Percentiles rank a stretch among this genome's conserved stretches.
Conservation (phyloP, 2,113 vertebrate genomes). For the Phyllopteryx taeniolatus region DNA sequence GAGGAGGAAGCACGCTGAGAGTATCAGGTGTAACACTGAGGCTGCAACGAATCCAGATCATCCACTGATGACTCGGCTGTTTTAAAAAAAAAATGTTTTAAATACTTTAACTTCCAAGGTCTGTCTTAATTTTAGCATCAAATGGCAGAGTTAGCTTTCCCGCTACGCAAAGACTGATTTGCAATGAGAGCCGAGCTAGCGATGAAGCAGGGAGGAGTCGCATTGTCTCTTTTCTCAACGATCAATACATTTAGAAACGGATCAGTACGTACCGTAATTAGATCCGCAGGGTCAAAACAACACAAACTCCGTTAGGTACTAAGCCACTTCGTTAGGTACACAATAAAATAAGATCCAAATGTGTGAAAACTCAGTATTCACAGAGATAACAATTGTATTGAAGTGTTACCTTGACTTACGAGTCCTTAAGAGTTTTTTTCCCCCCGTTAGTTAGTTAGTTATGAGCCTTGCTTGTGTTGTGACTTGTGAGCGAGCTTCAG, state of each 20-base stretch:
- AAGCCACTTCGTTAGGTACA: neutral
- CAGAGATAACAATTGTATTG: neutral
- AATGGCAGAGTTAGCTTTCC: neutral
- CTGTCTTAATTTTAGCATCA: too few relatives aligned
- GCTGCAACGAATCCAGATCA: too few relatives aligned
- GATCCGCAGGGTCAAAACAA: neutral
- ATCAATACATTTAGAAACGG: neutral
- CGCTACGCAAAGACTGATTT: constrained; percentile 11
- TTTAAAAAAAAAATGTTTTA: neutral
- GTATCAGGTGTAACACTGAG: too few relatives aligned
- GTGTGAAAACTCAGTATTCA: neutral
- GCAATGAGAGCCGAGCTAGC: constrained; percentile 10
- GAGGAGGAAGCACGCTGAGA: too few relatives aligned
- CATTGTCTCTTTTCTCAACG: neutral
- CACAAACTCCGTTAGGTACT: neutral
- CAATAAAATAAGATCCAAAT: neutral
- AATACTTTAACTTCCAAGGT: neutral
- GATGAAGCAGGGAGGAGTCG: neutral
- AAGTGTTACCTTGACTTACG: too few relatives aligned
- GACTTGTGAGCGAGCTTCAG: too few relatives aligned
- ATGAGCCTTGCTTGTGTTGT: too few relatives aligned
- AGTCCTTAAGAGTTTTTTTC: too few relatives aligned
- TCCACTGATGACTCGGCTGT: neutral
- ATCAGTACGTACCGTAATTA: neutral
- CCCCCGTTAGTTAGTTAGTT: too few relatives aligned